Evolutionary conservation across 1,140 invertebrate genomes (phyloP).

Genomic region (Cyclargus thomasi): DNA sequence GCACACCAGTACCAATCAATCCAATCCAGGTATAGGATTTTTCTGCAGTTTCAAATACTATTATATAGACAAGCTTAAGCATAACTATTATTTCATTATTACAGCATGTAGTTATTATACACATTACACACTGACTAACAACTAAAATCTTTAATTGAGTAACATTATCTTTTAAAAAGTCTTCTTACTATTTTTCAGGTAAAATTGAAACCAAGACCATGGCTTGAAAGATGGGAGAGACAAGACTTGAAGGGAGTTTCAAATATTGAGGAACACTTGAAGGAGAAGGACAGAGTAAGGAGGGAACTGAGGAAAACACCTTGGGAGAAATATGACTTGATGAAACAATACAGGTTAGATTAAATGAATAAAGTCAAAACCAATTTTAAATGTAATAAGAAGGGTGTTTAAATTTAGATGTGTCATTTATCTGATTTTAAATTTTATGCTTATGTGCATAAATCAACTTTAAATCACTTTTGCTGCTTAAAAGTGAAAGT

Average conservation of each 20-base stretch:
- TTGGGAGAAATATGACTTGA: slow-evolving; percentile 94
- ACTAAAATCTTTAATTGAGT: too few relatives aligned
- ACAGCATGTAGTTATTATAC: too few relatives aligned
- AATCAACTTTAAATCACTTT: too few relatives aligned
- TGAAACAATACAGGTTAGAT: slow-evolving; percentile 91
- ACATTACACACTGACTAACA: too few relatives aligned
- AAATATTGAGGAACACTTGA: slow-evolving; percentile 77
- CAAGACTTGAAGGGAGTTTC: slow-evolving; percentile 86
- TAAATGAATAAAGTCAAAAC: too few relatives aligned
- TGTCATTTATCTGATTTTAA: too few relatives aligned
- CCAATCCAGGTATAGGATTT: slow-evolving; percentile 80
- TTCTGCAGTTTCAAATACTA: neutral
- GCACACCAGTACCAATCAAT: slow-evolving; percentile 89
- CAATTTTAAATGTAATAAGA: too few relatives aligned
- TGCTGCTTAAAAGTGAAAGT: too few relatives aligned
- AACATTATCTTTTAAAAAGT: too few relatives aligned
- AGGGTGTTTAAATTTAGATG: too few relatives aligned
- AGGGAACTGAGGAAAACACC: slow-evolving; percentile 79
- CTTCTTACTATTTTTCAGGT: slow-evolving; percentile 70
- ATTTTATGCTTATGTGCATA: too few relatives aligned
- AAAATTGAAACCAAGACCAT: slow-evolving; percentile 89
- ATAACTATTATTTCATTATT: too few relatives aligned
- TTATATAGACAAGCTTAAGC: neutral
- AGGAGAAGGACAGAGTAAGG: slow-evolving; percentile 77
- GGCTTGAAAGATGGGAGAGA: slow-evolving; percentile 90